Evolutionary conservation across 2,888 invertebrate species (phyloP).

Genomic region (Thysanoteuthis rhombus): DNA sequence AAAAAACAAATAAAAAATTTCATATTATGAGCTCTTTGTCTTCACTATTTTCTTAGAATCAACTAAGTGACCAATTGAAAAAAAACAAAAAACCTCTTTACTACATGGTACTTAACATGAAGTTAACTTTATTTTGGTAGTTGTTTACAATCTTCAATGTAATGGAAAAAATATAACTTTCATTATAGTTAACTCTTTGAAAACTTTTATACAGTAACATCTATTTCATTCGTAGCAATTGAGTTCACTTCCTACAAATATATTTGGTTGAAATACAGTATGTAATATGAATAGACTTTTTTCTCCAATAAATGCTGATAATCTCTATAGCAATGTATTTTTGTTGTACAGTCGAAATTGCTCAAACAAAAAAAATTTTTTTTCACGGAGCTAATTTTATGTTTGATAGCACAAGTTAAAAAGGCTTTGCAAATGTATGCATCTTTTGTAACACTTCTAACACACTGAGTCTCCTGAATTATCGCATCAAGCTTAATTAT

Average conservation of each 20-base stretch:
- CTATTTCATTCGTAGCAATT: background rate
- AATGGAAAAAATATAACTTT: background rate
- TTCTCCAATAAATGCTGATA: background rate
- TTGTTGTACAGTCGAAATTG: background rate
- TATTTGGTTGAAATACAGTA: background rate
- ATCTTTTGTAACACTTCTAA: too few relatives aligned
- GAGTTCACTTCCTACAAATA: background rate
- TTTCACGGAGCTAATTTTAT: background rate
- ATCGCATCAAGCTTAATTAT: too few relatives aligned
- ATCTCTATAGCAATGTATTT: background rate
- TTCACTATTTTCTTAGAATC: too few relatives aligned
- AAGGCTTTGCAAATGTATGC: too few relatives aligned
- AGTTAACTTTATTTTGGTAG: too few relatives aligned
- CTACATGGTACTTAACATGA: too few relatives aligned
- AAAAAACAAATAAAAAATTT: too few relatives aligned
- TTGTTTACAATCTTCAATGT: background rate
- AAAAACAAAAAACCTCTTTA: too few relatives aligned
- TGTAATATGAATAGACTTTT: background rate
- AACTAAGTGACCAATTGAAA: too few relatives aligned
- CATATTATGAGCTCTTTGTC: too few relatives aligned
- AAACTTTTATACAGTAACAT: background rate
- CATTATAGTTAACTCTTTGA: background rate
- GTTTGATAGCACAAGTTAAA: too few relatives aligned
- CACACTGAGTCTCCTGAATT: too few relatives aligned
- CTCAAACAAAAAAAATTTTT: background rate